phyloP scores from a whole-genome alignment of 2,797 vertebrate species.

The Pseudochirops corinnae region DNA sequence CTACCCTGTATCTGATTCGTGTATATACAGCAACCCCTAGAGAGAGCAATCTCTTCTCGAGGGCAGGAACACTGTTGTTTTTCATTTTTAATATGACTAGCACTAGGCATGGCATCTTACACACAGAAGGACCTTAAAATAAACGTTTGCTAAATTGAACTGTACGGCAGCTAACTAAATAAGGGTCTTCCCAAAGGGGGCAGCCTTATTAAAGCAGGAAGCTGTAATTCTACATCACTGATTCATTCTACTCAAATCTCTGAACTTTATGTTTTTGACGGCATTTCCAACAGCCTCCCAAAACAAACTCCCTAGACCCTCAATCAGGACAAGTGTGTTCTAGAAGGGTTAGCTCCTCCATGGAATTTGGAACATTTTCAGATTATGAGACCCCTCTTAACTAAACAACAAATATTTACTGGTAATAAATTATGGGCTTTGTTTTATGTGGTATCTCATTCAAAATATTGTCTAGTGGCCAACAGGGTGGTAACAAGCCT shows the following conservation, averaged over 20 bases:
- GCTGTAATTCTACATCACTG: conserved; percentile 3
- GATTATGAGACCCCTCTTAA: neutral
- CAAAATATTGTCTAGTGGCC: no score
- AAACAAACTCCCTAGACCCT: conserved; percentile 30
- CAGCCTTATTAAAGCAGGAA: conserved; percentile 36
- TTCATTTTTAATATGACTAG: neutral
- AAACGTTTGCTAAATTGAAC: conserved; percentile 42
- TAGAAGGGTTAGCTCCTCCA: neutral
- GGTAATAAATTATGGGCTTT: neutral
- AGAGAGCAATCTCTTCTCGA: neutral
- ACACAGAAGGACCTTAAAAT: conserved; percentile 24
- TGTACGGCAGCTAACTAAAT: conserved; percentile 53
- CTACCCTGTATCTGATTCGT: neutral
- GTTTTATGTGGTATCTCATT: neutral
- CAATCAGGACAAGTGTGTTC: neutral
- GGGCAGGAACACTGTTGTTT: conserved; percentile 15
- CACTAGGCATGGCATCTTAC: conserved; percentile 41
- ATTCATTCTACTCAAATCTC: neutral
- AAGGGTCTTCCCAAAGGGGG: conserved; percentile 25
- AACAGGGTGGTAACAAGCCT: neutral
- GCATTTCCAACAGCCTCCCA: conserved; percentile 36
- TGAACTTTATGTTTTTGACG: conserved; percentile 34
- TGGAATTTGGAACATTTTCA: neutral
- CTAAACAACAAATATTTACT: neutral
- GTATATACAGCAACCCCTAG: neutral